A percentile compares a stretch with the other conserved stretches of the same genome.
These are phyloP conservation scores for Hydrocynus forskahlii DNA, from an alignment of 2,797 vertebrate species.

Conservation along the genomic window DNA sequence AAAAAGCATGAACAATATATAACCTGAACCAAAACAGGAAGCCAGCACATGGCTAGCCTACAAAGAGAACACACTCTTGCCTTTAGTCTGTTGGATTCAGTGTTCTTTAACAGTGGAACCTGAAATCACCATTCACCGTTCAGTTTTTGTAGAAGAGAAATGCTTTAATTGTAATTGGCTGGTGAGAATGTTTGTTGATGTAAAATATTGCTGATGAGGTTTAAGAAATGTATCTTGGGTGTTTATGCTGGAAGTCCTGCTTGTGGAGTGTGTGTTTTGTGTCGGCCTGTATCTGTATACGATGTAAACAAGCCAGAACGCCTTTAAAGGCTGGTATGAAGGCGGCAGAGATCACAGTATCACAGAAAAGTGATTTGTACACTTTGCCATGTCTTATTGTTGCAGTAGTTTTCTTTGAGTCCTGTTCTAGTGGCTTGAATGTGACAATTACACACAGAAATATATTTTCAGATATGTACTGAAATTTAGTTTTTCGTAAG, in stretches of 20 bases:
- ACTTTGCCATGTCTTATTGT: neutral
- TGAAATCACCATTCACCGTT: neutral
- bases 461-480: constrained; percentile 50
- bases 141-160: neutral
- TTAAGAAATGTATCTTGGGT: neutral
- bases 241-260: neutral
- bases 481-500: neutral
- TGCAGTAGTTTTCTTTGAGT: constrained; percentile 23
- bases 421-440: constrained; percentile 14
- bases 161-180: neutral
- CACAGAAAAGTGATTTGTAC: neutral
- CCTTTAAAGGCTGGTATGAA: neutral
- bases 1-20: neutral
- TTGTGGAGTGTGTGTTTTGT: neutral
- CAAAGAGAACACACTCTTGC: neutral
- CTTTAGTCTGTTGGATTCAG: no score
- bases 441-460: constrained; percentile 1
- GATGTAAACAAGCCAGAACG: neutral
- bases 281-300: neutral
- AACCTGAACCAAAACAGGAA: neutral
- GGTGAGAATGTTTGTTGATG: neutral
- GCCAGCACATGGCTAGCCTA: neutral
- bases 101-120: neutral
- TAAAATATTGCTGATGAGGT: neutral
- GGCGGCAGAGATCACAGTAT: no score